Base-by-base conservation (phyloP, 30 jellyfish, hydroid and myxozoan species). In the Phacellophora camtschatica region DNA sequence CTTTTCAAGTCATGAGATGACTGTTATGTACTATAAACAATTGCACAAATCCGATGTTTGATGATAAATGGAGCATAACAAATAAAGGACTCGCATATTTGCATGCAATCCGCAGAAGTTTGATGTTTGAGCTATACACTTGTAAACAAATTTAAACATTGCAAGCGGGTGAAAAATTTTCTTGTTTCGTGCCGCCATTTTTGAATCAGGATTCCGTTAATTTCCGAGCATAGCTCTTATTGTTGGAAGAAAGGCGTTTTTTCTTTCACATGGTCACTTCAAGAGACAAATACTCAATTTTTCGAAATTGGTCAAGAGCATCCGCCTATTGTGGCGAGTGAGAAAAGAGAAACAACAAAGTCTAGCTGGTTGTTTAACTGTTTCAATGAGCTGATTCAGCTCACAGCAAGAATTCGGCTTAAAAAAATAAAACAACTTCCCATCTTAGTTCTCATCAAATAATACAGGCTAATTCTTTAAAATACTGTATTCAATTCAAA, bases 111-210 rank as follows among this genome's bases (percentile, higher is more conserved):
- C 42, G 30, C 29, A 34, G 58, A 34, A 53, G 50, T 32, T 63
- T 53, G 57, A 18, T 49, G 71, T 71, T 46, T 28, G 31, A 25
- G 31, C 68, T 25, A 71, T 48, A 58, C 36, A 19, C 72, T 25
- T 71, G 84, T 28, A 71, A 71, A 71, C 54, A 71, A 53, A 71
- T 53, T 6, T 33, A 28, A 5, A 53, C 29, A 43, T 71, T 23
- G 71, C 84, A 48, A 71, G 84, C 84, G 31, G 84, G 73, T 49
- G 84, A 55, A 42, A 71, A 53, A 49, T 71, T 37, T 27, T 34
- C 59, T 13, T 18, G 48, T 34, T 5, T 41, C 84, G 50, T 20
- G 84, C 84, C 84, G 84, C 29, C 71, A 49, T 37, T 53, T 48
- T 71, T 9, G 45, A 46, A 50, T 16, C 50, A 71, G 55, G 73